Base-by-base conservation (phyloP, 2,888 invertebrate genomes). In the Hyposoter dolosus region DNA sequence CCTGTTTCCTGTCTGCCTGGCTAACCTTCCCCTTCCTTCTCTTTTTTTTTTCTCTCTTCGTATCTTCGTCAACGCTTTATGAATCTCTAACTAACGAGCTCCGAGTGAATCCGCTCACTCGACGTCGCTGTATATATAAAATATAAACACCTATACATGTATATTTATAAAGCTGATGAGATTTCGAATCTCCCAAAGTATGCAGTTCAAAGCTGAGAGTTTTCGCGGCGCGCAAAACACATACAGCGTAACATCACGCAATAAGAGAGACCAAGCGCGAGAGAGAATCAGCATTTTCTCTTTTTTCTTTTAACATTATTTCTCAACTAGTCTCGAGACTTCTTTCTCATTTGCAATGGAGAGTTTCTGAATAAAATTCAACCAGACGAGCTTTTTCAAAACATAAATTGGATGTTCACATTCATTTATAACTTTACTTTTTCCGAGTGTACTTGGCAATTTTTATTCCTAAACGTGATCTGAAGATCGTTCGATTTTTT, bases 11-110 rank as follows among this genome's bases (percentile, higher is more conserved):
- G 75, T 69, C 71, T 77, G 60, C 83, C 75, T 45, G 76, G 66
- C 76, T 53, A 66, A 53, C 69, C 68, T 60, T n/a, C 32, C 47
- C 15, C 72, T 32, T 60, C 10, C 45, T n/a, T 75, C 45, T 28
- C 19, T 19, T 40, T 35, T 19, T 72, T 35, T 19, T 53, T 43
- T 60, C 19, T 28, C 78, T 56, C n/a, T 56, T 53, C 78, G 68
- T 56, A 43, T 68, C 53, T 9, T 56, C 43, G 28, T 56, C 68
- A 66, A 80, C 77, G 83, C 87, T 88, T 88, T 89, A 88, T 89
- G 88, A 90, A 89, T 89, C 85, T 66, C 87, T 87, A 86, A 89
- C 86, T 86, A 88, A 86, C 84, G 74, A 81, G 78, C 71, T 72
- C 76, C 80, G 83, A 60, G 53, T 47, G 66, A 50, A 68, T 66